Base-by-base conservation (phyloP, 2,888 invertebrate species). In the Mesochorus sp. region DNA sequence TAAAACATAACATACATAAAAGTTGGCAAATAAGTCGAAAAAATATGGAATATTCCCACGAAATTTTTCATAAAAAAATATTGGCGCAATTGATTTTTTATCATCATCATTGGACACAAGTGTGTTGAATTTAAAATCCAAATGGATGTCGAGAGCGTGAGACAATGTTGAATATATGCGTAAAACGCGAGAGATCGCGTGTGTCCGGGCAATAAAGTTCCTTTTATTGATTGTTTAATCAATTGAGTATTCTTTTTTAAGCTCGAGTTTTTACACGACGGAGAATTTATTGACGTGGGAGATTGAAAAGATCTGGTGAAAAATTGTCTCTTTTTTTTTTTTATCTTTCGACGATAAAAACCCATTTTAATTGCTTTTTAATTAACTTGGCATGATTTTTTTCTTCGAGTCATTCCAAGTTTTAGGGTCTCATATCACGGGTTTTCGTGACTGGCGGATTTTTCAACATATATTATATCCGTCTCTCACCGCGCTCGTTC, bases 291-390 rank as follows among this genome's bases (percentile, higher is more conserved):
- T 10, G n/a, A 59, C 17, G 10, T 14, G 39, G 3, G 24, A 28
- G 28, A 14, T 24, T 6, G 3, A 4, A 10, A 34, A 55, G 19
- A n/a, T 39, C 37, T n/a, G 0, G 8, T 17, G 61, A 72, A 64
- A 73, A 44, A 47, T 31, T 57, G 44, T 47, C 24, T 55, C 21
- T 17, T n/a, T n/a, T n/a, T n/a, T n/a, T n/a, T n/a, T n/a, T n/a
- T n/a, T n/a, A n/a, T n/a, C n/a, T n/a, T n/a, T 5, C 10, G 26
- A 49, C 34, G 59, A 59, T 57, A 24, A 64, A 17, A 49, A 26
- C 10, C 28, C 42, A n/a, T 64, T 67, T 51, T 71, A 66, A 77
- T 77, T 61, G 61, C 37, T 21, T 61, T 72, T 77, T 72, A 71
- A 68, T 77, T 73, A 72, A 62, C 42, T 61, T 62, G 51, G 26